Evolutionary conservation across 2,113 vertebrate species (phyloP).

Genomic region (Lampris megalopsis): DNA sequence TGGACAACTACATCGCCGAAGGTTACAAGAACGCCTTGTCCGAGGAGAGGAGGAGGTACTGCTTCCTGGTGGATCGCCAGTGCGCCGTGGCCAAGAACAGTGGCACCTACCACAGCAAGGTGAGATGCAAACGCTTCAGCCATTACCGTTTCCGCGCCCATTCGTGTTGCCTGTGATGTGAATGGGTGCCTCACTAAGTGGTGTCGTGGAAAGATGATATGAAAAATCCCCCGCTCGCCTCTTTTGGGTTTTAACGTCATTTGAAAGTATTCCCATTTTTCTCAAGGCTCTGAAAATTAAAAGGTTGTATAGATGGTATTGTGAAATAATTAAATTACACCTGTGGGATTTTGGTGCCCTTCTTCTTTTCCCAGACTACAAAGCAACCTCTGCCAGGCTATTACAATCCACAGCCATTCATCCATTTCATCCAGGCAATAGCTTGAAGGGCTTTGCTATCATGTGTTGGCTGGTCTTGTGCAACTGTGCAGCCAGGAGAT

Average conservation of each 20-base stretch:
- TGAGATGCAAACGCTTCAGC: conserved; percentile 64
- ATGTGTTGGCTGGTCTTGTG: neutral
- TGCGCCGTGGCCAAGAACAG: conserved; percentile 91
- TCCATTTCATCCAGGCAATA: neutral
- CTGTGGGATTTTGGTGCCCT: no score
- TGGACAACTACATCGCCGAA: conserved; percentile 91
- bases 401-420: neutral
- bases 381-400: neutral
- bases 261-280: no score
- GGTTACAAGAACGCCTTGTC: conserved; percentile 95
- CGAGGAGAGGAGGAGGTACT: conserved; percentile 93
- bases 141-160: no score
- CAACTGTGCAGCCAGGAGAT: neutral
- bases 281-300: no score
- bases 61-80: conserved; percentile 98
- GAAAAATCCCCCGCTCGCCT: no score
- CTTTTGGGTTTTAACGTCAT: no score
- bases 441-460: neutral
- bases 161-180: no score
- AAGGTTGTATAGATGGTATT: no score
- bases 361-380: no score
- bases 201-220: no score
- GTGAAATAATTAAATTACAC: no score
- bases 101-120: conserved; percentile 91
- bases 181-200: no score